Conservation (phyloP, 2,888 invertebrate genomes). For the Drosophila conformis region DNA sequence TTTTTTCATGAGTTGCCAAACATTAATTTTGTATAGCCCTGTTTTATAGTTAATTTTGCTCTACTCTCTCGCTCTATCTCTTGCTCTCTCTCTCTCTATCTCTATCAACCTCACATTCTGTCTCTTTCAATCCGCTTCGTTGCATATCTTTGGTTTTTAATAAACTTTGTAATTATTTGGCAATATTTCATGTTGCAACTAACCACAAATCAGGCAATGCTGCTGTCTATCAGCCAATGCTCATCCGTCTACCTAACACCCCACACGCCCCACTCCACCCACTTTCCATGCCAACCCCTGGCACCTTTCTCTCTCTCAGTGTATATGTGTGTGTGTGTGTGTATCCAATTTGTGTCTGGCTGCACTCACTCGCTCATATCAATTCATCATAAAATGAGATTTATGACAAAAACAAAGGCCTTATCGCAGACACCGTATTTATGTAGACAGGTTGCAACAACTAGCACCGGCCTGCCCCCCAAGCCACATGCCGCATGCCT, state of each 20-base stretch:
- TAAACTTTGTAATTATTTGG: slow-evolving; percentile 44
- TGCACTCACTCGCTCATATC: slow-evolving; percentile 75
- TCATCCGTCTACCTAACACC: slow-evolving; percentile 5
- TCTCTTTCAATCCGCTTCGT: not conserved
- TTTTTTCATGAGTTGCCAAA: not conserved
- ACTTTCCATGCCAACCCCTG: not conserved
- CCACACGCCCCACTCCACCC: not conserved
- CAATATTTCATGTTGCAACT: slow-evolving; percentile 35
- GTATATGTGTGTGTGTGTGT: slow-evolving; percentile 25
- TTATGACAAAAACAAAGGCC: slow-evolving; percentile 84
- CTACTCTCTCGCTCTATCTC: too few species aligned
- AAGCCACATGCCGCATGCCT: not conserved
- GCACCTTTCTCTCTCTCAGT: not conserved
- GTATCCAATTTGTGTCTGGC: slow-evolving; percentile 67
- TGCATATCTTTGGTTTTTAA: not conserved
- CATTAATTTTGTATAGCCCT: not conserved
- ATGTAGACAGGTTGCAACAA: slow-evolving; percentile 79
- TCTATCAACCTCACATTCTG: not conserved
- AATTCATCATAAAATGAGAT: slow-evolving; percentile 85
- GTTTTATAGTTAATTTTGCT: not conserved
- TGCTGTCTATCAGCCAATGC: slow-evolving; percentile 50
- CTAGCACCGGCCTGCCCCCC: slow-evolving; percentile 27
- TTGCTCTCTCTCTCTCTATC: not conserved
- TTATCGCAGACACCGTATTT: slow-evolving; percentile 83
- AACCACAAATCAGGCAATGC: slow-evolving; percentile 45